Evolutionary conservation across 2,888 invertebrate species (phyloP), one percentile per base, ranked within the genome.

Genomic region (Mallateleia sp.): DNA sequence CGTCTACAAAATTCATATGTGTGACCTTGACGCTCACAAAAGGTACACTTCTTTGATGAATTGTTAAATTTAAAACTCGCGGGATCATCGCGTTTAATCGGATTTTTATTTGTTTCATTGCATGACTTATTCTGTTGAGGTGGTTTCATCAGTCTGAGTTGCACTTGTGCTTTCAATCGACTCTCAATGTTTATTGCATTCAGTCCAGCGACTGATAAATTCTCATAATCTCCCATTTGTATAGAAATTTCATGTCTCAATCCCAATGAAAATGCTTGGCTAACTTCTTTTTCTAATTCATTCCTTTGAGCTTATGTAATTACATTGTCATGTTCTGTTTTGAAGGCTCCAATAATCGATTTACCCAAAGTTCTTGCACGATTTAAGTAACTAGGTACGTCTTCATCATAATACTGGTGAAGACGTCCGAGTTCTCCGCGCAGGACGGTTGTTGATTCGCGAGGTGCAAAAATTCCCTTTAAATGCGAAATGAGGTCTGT

Each of bases 331-430:
- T 75, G 67, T 24, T 83, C 75, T 2, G 11, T 52, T 62, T 77
- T 75, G 14, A 28, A 83, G 2, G 82, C 60, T 6, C 69, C 75
- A 5, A 62, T n/a, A 2, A 83, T 77, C 0, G 52, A 7, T 15
- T 67, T 60, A 2, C 82, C 82, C 0, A 83, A 15, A 25, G 0
- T 32, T 25, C 69, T 25, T 7, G 75, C n/a, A 14, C 82, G 22
- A n/a, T 11, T 60, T 15, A 77, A 32, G 11, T 83, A 83, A 11
- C 14, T 42, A 9, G 82, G 60, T 3, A 83, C 82, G 8, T 67
- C 42, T 60, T 82, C 67, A 1, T 82, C 20, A 47, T 82, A 74
- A 8, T 14, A 32, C 32, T 82, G 82, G 20, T 82, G 67, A 0
- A 82, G 22, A 20, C 60, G 56, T 7, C 67, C 64, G 8, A 82